Evolutionary conservation across 2,888 invertebrate species (phyloP), one percentile per base, ranked within the genome.

Genomic region (Stictocephala bisonia): DNA sequence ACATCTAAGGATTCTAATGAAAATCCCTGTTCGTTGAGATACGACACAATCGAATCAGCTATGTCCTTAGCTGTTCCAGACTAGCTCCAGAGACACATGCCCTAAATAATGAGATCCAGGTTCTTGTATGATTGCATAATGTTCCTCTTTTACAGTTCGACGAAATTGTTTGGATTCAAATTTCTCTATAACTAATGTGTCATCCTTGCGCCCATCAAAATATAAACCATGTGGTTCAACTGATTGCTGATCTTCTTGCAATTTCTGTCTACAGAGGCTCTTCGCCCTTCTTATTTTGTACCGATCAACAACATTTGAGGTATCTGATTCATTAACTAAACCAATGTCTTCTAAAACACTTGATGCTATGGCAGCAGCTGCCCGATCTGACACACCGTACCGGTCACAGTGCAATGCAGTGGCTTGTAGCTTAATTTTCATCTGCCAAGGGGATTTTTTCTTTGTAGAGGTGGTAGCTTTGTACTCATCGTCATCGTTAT

Each of bases 341-440:
- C 53, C 56, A 29, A 70, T 70, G 29, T 70, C 69, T 35, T 53
- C 40, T 26, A 70, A 41, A 35, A 70, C 69, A 56, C 69, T 70
- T 24, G 53, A 70, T 53, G 50, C 69, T 70, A 70, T 70, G 41
- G 53, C 69, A 70, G 53, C 56, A 53, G 56, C 56, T 53, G 69
- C 69, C 24, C 35, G 53, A 56, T 70, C 53, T 53, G 53, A 70
- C 24, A 40, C 69, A 40, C 69, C 69, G 41, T 70, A 70, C 13
- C 35, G 56, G 27, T 70, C 69, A 26, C 56, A 53, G 6, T 53
- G 69, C 40, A 70, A 53, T 40, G 69, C 56, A 40, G 69, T 70
- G 24, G 69, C 18, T 53, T 70, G 1, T 24, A 70, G 26, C 13
- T 70, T 53, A 50, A 68, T 68, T 35, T 35, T 31, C 51, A 51